These are phyloP conservation scores for Hartigia nigra DNA, from an alignment of 2,888 invertebrate genomes.

Conservation along the genomic window DNA sequence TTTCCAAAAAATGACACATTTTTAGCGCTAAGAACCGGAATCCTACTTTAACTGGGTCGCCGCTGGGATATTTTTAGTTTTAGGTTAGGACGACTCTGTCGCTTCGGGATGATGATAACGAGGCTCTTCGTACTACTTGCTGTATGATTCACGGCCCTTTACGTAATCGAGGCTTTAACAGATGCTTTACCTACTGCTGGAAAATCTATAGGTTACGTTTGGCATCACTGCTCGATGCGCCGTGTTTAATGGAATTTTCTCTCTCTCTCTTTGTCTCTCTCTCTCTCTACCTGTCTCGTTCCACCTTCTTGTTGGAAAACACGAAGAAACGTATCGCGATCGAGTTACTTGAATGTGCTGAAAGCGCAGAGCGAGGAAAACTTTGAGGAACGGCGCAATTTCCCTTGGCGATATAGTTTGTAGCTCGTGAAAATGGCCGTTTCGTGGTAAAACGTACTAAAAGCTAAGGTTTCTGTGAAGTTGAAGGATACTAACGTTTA, in stretches of 20 bases:
- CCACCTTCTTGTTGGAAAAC: slow-evolving; percentile 7
- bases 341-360: slow-evolving; percentile 28
- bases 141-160: neutral
- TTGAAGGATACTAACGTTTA: neutral
- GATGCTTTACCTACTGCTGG: neutral
- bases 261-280: too few species aligned
- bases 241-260: slow-evolving; percentile 3
- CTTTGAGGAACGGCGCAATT: neutral
- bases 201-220: slow-evolving; percentile 6
- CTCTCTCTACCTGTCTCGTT: neutral
- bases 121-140: neutral
- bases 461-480: neutral
- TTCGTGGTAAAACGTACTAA: neutral
- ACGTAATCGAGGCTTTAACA: neutral
- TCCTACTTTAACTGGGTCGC: neutral
- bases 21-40: too few species aligned
- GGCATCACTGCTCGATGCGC: slow-evolving; percentile 10
- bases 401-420: neutral
- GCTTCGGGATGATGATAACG: neutral
- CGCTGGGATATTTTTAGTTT: neutral
- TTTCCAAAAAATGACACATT: too few species aligned
- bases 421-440: neutral
- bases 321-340: slow-evolving; percentile 24
- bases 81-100: neutral
- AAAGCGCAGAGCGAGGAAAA: slow-evolving; percentile 5